phyloP scores from a whole-genome alignment of 2,888 invertebrate genomes.

The Melipona beecheii region DNA sequence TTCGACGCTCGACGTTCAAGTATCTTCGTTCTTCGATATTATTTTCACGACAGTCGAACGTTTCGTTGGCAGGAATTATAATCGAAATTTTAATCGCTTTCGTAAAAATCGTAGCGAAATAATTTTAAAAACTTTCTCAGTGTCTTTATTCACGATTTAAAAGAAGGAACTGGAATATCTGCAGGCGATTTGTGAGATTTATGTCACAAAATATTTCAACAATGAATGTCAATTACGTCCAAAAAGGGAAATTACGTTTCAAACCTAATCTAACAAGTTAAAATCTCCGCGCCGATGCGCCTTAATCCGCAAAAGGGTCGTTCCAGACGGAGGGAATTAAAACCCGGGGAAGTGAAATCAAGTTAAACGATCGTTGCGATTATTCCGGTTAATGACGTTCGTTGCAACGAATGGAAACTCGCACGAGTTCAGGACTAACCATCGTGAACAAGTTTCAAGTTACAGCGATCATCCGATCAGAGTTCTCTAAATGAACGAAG shows the following conservation, averaged over 20 bases:
- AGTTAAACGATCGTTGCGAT: neutral
- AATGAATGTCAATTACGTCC: too few species aligned
- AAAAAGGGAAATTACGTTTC: too few species aligned
- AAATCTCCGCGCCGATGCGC: too few species aligned
- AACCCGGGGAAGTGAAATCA: neutral
- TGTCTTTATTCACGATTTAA: neutral
- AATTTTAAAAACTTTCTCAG: too few species aligned
- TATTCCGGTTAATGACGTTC: neutral
- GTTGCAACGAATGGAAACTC: too few species aligned
- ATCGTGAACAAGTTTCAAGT: neutral
- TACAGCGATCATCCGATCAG: neutral
- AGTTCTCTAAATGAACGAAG: too few species aligned
- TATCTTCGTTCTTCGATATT: neutral
- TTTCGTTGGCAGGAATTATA: neutral
- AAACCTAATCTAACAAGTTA: too few species aligned
- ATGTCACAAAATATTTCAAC: too few species aligned
- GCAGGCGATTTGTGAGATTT: too few species aligned
- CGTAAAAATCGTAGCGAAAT: neutral
- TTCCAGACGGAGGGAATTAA: neutral
- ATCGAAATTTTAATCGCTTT: neutral
- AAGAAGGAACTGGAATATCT: neutral
- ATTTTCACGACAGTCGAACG: neutral
- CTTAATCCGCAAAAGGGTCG: neutral
- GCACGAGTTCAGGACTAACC: neutral
- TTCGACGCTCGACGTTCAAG: neutral